Evolutionary conservation across 2,113 vertebrate species (phyloP).

Genomic region (Sus scrofa): T2T-Sscrofa CM000819.6:124605501-124606000

Average conservation of each 20-base stretch:
- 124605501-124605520: slow-evolving; percentile 42
- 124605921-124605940: not conserved
- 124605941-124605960: not conserved
- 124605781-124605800: not conserved
- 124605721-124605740: not conserved
- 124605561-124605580: not conserved
- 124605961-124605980: not conserved
- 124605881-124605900: not conserved
- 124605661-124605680: not conserved
- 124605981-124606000: not conserved
- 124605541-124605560: not conserved
- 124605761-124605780: slow-evolving; percentile 10
- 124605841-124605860: slow-evolving; percentile 6
- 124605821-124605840: not conserved
- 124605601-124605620: not conserved
- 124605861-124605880: not conserved
- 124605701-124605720: not conserved
- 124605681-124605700: not conserved
- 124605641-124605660: not conserved
- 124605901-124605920: not conserved
- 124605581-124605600: not conserved
- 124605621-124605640: not conserved
- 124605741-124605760: not conserved
- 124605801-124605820: not conserved
- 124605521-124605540: not conserved